These are phyloP conservation scores for Heliothis peltigera DNA, from an alignment of 2,888 invertebrate species.

Conservation along the genomic window DNA sequence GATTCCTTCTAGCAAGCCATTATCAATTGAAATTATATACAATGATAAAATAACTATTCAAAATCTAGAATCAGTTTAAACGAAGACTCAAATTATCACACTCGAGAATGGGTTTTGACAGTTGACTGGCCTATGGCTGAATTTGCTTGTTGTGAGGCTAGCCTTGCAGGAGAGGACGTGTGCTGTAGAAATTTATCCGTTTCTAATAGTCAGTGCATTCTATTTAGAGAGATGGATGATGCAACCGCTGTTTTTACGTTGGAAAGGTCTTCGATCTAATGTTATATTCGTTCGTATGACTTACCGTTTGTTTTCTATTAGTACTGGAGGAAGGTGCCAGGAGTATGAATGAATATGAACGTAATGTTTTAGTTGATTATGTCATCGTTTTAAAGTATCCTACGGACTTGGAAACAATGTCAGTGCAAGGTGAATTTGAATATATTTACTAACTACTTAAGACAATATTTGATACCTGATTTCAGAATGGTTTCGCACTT, in stretches of 20 bases:
- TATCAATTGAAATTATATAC: too few relatives aligned
- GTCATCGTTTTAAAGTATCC: slow-evolving; percentile 2
- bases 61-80: slow-evolving; percentile 15
- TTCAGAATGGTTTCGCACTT: too few relatives aligned
- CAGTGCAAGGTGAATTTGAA: not conserved
- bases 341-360: slow-evolving; percentile 54
- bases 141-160: slow-evolving; percentile 3
- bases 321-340: slow-evolving; percentile 43
- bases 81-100: too few relatives aligned
- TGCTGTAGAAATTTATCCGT: slow-evolving; percentile 59
- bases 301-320: slow-evolving; percentile 56
- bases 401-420: slow-evolving; percentile 1
- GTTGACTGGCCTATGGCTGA: not conserved
- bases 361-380: slow-evolving; percentile 26
- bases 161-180: slow-evolving; percentile 17
- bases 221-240: slow-evolving; percentile 66
- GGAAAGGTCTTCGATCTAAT: slow-evolving; percentile 56
- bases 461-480: too few relatives aligned
- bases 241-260: slow-evolving; percentile 64
- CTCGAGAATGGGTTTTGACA: too few relatives aligned
- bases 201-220: slow-evolving; percentile 62
- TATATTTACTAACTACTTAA: not conserved
- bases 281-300: slow-evolving; percentile 59
- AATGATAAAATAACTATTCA: slow-evolving; percentile 4
- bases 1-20: too few relatives aligned